Percentiles rank a stretch among this genome's conserved stretches.
Evolutionary conservation across 2,888 invertebrate genomes (phyloP).

Genomic region (Platerodrilus igneus): DNA sequence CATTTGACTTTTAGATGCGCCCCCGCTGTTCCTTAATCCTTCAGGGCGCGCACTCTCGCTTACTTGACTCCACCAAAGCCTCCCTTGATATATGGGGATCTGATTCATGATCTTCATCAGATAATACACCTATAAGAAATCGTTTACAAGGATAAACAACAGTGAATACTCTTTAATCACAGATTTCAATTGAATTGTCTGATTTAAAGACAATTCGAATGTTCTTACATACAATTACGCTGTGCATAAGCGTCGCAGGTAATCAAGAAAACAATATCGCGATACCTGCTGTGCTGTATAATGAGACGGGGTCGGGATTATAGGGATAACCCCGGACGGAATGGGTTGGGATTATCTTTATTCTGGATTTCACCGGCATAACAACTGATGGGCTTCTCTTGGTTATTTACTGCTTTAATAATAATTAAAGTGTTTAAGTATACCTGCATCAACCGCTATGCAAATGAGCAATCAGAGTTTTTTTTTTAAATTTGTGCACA

Average conservation of each 20-base stretch:
- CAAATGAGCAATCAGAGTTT: too few relatives aligned
- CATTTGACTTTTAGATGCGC: conserved; percentile 52
- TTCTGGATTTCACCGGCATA: conserved; percentile 33
- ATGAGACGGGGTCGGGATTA: conserved; percentile 43
- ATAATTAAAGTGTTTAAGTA: conserved; percentile 30
- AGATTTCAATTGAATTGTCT: too few relatives aligned
- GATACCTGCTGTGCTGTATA: conserved; percentile 46
- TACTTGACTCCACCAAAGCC: conserved; percentile 31
- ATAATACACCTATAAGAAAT: neutral
- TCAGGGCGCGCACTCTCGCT: conserved; percentile 30
- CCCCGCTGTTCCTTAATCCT: conserved; percentile 41
- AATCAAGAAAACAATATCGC: conserved; percentile 52
- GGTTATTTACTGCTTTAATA: conserved; percentile 34
- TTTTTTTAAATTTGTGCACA: too few relatives aligned
- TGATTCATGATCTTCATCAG: conserved; percentile 17
- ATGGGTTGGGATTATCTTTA: conserved; percentile 39
- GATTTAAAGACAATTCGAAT: too few relatives aligned
- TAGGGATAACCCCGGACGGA: conserved; percentile 35
- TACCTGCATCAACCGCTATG: too few relatives aligned
- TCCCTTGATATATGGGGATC: conserved; percentile 24
- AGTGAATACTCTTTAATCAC: too few relatives aligned
- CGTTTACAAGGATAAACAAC: too few relatives aligned
- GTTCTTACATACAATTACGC: conserved; percentile 20
- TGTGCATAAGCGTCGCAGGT: conserved; percentile 33
- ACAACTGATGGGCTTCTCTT: conserved; percentile 27